These are phyloP conservation scores for Diplolepis rosae DNA, from an alignment of 2,888 invertebrate species.

Conservation along the genomic window DNA sequence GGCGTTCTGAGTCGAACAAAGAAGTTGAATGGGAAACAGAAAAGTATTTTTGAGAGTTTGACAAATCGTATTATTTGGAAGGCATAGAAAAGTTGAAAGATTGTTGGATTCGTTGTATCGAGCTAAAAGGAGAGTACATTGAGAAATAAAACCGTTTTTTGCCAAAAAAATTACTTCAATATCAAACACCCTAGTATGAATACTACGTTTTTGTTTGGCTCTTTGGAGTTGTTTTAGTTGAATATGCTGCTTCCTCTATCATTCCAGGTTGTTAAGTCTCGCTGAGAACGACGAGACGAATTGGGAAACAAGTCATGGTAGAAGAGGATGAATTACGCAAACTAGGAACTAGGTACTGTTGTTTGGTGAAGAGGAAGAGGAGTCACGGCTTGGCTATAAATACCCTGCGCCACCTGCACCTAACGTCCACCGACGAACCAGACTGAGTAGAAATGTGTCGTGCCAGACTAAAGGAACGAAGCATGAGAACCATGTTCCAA, in stretches of 20 bases:
- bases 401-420: conserved; percentile 64
- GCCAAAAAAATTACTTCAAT: too few relatives aligned
- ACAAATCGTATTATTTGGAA: too few relatives aligned
- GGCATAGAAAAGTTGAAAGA: too few relatives aligned
- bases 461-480: conserved; percentile 39
- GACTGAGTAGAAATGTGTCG: conserved; percentile 56
- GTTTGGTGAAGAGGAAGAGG: conserved; percentile 56
- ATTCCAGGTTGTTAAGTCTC: conserved; percentile 43
- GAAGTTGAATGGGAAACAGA: too few relatives aligned
- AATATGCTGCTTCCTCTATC: conserved; percentile 27
- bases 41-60: too few relatives aligned
- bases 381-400: conserved; percentile 66
- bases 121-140: too few relatives aligned
- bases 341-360: conserved; percentile 40
- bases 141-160: too few relatives aligned
- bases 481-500: conserved; percentile 45
- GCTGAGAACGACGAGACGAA: conserved; percentile 39
- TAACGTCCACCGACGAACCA: conserved; percentile 64
- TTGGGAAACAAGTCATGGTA: conserved; percentile 22
- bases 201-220: neutral
- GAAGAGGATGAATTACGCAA: conserved; percentile 38
- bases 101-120: too few relatives aligned
- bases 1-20: too few relatives aligned
- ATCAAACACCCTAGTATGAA: neutral
- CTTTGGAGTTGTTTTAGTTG: neutral